Conservation (phyloP, 2,797 vertebrate genomes). For the Gambelia wislizenii region DNA sequence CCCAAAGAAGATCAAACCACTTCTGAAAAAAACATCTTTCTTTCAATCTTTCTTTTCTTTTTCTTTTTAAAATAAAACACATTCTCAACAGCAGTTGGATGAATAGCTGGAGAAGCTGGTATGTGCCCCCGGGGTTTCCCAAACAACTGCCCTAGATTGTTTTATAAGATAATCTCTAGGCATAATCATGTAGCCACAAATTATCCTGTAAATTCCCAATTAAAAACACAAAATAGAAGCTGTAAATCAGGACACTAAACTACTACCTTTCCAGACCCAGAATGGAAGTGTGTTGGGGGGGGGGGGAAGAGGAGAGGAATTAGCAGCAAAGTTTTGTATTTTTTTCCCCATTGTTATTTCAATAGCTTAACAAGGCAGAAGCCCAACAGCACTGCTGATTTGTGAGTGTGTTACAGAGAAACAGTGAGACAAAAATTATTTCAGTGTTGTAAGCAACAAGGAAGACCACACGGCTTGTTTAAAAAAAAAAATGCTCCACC, state of each 20-base stretch:
- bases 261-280: slow-evolving; percentile 52
- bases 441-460: not conserved
- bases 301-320: slow-evolving; percentile 19
- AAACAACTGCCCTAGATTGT: slow-evolving; percentile 74
- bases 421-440: slow-evolving; percentile 16
- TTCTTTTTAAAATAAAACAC: slow-evolving; percentile 49
- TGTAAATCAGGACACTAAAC: slow-evolving; percentile 65
- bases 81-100: slow-evolving; percentile 73
- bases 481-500: slow-evolving; percentile 26
- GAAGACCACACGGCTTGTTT: not conserved
- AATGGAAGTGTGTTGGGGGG: not conserved
- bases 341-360: slow-evolving; percentile 45
- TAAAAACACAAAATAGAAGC: slow-evolving; percentile 73
- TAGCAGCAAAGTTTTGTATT: slow-evolving; percentile 41
- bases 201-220: slow-evolving; percentile 75
- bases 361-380: slow-evolving; percentile 38
- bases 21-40: slow-evolving; percentile 80
- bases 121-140: slow-evolving; percentile 76
- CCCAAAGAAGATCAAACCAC: slow-evolving; percentile 86
- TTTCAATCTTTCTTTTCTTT: not conserved
- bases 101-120: slow-evolving; percentile 84
- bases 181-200: slow-evolving; percentile 83
- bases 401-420: not conserved
- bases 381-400: slow-evolving; percentile 38
- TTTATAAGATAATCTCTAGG: slow-evolving; percentile 75